Base-by-base conservation (phyloP, 2,113 vertebrate species). In the Chiloscyllium plagiosum region DNA sequence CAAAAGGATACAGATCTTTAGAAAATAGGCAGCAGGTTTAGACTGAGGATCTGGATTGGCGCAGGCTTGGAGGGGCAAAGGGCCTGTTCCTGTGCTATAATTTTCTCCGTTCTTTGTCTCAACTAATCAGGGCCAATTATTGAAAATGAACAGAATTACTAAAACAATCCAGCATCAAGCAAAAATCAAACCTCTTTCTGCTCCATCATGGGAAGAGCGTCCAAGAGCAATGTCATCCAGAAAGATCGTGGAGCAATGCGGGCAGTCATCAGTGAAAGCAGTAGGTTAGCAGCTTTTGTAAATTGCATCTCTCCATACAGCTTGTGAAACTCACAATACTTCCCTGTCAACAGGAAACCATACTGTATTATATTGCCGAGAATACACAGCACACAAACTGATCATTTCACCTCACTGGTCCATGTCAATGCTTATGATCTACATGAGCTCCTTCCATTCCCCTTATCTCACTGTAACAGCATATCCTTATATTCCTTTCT, bases 251-350 rank as follows among this genome's bases (percentile, higher is more conserved):
- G 99, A 8, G 99, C 99, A 0, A 99, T 99, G 97, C 98, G 98
- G 8, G 99, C 99, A 0, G 98, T 99, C 99, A 99, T 99, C 96
- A 99, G 97, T 3, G 98, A 99, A 94, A 99, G 97, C 22, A 99
- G 98, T 78, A 99, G 97, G 96, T 97, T 98, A 0, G 98, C 99
- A 0, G 99, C 99, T 29, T 99, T 98, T 0, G 95, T 69, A 96
- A 99, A 99, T 3, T 96, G 97, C 96, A 99, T 98, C 96, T 99
- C 98, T 4, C 97, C 98, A 0, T 99, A 99, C 0, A 99, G 96
- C 93, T 98, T 98, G 97, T 99, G 99, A 97, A 99, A 99, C 96
- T 99, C 99, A 0, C 99, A 98, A 97, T 99, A 99, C 96, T 99
- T 99, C 12, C 99, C 99, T 99, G 10, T 78, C 17, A 87, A 96